Percentiles rank a stretch among this genome's conserved stretches.
Conservation (phyloP, 2,797 vertebrate species). For the Pteropus rufus region DNA sequence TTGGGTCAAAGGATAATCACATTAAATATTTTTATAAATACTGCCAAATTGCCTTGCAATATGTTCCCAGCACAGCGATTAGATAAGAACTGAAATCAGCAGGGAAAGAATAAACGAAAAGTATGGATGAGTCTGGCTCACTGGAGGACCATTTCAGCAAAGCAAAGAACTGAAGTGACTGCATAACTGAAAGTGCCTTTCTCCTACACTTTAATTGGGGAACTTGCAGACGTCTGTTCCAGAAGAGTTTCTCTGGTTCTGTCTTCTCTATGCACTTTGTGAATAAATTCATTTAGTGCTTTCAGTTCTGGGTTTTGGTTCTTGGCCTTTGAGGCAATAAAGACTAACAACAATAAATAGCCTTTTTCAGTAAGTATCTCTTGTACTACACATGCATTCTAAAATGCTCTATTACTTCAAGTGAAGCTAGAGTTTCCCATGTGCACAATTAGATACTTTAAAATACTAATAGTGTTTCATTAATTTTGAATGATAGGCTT, state of each 20-base stretch:
- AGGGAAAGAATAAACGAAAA: neutral
- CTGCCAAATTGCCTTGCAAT: neutral
- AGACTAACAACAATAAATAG: slow-evolving; percentile 33
- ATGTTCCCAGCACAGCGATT: neutral
- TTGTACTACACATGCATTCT: neutral
- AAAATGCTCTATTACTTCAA: slow-evolving; percentile 22
- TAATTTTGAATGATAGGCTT: slow-evolving; percentile 50
- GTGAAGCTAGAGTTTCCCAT: neutral
- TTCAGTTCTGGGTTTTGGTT: slow-evolving; percentile 9
- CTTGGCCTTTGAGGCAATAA: slow-evolving; percentile 29
- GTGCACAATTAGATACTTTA: neutral
- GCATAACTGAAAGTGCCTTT: neutral
- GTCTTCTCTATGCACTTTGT: neutral
- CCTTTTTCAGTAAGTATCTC: slow-evolving; percentile 10
- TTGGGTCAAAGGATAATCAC: neutral
- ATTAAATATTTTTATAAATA: slow-evolving; percentile 23
- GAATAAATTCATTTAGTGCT: neutral
- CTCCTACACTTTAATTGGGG: neutral
- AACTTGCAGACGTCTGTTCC: neutral
- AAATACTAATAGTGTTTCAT: slow-evolving; percentile 25
- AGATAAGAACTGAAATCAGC: neutral
- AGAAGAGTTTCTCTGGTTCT: neutral
- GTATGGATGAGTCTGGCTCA: neutral
- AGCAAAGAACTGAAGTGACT: neutral
- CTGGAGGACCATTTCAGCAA: neutral